phyloP scores from a whole-genome alignment of 2,888 invertebrate species.

The Eupsilia transversa region DNA sequence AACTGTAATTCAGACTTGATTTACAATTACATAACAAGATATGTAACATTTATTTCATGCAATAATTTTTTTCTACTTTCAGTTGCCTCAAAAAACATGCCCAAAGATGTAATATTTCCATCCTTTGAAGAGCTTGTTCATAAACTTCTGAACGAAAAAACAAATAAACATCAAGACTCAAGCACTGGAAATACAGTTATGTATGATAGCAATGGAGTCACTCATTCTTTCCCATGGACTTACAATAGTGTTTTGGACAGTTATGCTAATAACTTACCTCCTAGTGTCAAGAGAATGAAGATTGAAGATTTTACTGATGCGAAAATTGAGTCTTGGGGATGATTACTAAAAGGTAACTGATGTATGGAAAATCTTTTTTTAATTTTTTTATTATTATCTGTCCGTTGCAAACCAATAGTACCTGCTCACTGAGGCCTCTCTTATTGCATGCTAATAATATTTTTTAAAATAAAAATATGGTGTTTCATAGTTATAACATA shows the following conservation, averaged over 20 bases:
- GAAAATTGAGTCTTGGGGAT: slow-evolving; percentile 91
- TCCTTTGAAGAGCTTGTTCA: slow-evolving; percentile 82
- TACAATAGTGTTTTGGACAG: slow-evolving; percentile 87
- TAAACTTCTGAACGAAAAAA: slow-evolving; percentile 78
- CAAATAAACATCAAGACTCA: slow-evolving; percentile 52
- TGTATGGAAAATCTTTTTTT: background rate
- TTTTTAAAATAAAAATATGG: no score
- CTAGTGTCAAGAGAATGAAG: slow-evolving; percentile 90
- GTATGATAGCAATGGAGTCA: slow-evolving; percentile 80
- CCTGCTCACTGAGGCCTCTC: no score
- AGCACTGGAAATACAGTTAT: slow-evolving; percentile 73
- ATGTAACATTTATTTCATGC: no score
- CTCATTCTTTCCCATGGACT: slow-evolving; percentile 89
- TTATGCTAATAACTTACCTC: slow-evolving; percentile 89
- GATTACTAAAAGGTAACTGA: slow-evolving; percentile 17
- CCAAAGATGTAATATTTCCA: slow-evolving; percentile 68
- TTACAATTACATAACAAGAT: no score
- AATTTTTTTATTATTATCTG: no score
- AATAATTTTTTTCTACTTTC: slow-evolving; percentile 54
- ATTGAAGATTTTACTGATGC: slow-evolving; percentile 88
- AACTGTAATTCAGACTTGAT: background rate
- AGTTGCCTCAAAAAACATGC: slow-evolving; percentile 76
- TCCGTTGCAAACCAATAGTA: no score
- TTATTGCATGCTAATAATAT: no score
- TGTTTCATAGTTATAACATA: no score